phyloP scores from a whole-genome alignment of 2,797 vertebrate species.

The Enteromius paludinosus region DNA sequence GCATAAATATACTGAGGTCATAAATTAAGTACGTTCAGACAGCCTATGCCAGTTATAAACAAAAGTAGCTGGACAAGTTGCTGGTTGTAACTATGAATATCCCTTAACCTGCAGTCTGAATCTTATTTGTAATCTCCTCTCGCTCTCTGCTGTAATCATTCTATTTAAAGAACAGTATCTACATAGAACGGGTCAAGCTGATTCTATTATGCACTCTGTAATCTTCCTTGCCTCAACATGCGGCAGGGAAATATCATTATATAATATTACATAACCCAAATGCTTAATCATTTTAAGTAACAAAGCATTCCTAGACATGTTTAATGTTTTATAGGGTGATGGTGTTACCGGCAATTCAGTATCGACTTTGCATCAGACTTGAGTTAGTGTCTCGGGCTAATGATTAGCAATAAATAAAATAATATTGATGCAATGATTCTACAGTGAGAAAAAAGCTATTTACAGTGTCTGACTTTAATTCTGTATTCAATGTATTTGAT shows the following conservation, averaged over 20 bases:
- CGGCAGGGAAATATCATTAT: constrained; percentile 60
- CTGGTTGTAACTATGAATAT: not conserved
- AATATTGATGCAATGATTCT: too few relatives aligned
- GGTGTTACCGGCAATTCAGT: not conserved
- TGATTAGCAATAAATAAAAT: not conserved
- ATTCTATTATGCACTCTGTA: constrained; percentile 34
- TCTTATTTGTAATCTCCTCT: constrained; percentile 69
- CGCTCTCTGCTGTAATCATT: constrained; percentile 63
- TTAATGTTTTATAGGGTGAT: not conserved
- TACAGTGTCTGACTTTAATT: not conserved
- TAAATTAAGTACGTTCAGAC: not conserved
- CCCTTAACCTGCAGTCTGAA: constrained; percentile 47
- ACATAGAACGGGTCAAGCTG: constrained; percentile 48
- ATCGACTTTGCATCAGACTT: not conserved
- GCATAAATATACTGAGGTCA: not conserved
- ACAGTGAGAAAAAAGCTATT: not conserved
- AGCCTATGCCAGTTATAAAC: not conserved
- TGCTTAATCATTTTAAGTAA: not conserved
- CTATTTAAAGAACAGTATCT: constrained; percentile 72
- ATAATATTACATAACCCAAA: constrained; percentile 51
- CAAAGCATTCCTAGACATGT: not conserved
- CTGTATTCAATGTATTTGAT: too few relatives aligned
- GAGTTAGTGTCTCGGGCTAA: not conserved
- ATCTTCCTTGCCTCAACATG: constrained; percentile 17
- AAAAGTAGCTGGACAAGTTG: not conserved